Base-by-base conservation (phyloP, 2,797 vertebrate genomes). In the Sparus aurata region DNA sequence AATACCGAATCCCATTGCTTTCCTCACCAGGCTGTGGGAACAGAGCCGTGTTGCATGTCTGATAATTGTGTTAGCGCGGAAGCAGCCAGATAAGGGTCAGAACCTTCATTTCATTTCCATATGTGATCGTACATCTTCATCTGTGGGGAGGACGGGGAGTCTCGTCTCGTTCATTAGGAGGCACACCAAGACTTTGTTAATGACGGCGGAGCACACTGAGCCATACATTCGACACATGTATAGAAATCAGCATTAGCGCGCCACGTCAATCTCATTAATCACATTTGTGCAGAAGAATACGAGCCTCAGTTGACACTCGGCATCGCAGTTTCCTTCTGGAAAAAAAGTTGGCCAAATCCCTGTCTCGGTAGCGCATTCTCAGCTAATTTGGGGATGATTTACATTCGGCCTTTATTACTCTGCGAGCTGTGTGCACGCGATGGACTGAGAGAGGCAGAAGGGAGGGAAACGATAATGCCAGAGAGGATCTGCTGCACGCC, bases 71-170 rank as follows among this genome's bases (percentile, higher is more conserved):
- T 59, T 22, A 45, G 8, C 55, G 38, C 50, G 16, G 43, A 76
- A 18, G 58, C 61, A 76, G 59, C 60, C 64, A 62, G 67, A 63
- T 30, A 59, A 57, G 8, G 23, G 18, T 68, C 65, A 69, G 27
- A 83, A 68, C 62, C 46, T 23, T 62, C 8, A 50, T 52, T 72
- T 61, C 25, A 59, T 60, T 79, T 80, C 61, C 76, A 79, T 69
- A 23, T 52, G 50, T 52, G 43, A 79, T 46, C 43, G 86, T 86
- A 52, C 16, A 69, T 90, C 83, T 89, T 91, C 71, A 87, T 93
- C 87, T 60, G 54, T 45, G 15, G 55, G 49, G 67, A 79, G 50
- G 81, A 72, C 77, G 68, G 68, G 43, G 70, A 73, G 73, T 62
- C 71, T 52, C 62, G 77, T 65, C 43, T 63, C 41, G 25, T 76